These are phyloP conservation scores for Brassicogethes aeneus DNA, from an alignment of 2,888 invertebrate species.

Conservation along the genomic window DNA sequence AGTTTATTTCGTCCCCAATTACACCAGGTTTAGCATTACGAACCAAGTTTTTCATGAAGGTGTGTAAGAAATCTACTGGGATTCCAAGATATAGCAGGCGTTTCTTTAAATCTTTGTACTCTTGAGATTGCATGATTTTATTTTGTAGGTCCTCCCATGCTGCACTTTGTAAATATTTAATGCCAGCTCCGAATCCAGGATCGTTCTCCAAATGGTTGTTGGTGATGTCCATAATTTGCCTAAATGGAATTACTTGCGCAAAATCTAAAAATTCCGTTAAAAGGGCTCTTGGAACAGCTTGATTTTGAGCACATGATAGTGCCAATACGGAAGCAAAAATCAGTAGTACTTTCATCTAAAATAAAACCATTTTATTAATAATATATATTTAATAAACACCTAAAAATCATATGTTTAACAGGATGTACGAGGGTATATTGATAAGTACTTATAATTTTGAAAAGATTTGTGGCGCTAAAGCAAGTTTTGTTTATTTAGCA, in stretches of 20 bases:
- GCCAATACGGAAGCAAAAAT: constrained; percentile 14
- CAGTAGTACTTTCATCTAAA: constrained; percentile 16
- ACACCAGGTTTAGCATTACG: constrained; percentile 12
- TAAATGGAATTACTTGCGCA: constrained; percentile 20
- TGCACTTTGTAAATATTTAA: constrained; percentile 22
- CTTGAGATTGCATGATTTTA: constrained; percentile 12
- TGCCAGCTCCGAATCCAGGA: constrained; percentile 19
- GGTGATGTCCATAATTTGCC: constrained; percentile 19
- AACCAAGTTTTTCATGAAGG: background rate
- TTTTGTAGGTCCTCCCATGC: constrained; percentile 22
- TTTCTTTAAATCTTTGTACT: constrained; percentile 15
- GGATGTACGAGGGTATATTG: no score
- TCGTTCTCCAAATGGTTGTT: constrained; percentile 20
- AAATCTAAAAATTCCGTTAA: constrained; percentile 19
- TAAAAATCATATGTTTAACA: no score
- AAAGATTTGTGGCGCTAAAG: no score
- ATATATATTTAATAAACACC: no score
- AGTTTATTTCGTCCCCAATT: constrained; percentile 9
- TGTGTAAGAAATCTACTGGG: constrained; percentile 14
- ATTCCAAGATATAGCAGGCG: constrained; percentile 18
- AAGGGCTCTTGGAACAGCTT: constrained; percentile 10
- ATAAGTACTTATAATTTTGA: no score
- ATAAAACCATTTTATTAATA: no score
- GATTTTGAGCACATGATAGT: constrained; percentile 6
- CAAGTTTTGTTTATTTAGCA: no score